phyloP scores from a whole-genome alignment of 2,113 vertebrate genomes.

The Prionailurus viverrinus region DNA sequence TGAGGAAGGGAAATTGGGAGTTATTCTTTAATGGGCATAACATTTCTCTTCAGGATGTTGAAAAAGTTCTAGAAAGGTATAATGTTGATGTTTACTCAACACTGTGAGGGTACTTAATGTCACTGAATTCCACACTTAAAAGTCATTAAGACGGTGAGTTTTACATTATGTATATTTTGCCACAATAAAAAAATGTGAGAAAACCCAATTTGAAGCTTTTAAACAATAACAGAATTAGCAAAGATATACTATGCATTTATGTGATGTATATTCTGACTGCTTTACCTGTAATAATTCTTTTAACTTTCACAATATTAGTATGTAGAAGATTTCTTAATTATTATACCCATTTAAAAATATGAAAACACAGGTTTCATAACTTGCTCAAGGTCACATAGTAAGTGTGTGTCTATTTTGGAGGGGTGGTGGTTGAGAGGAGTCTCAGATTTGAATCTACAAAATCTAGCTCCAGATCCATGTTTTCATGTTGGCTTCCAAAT shows the following conservation, averaged over 20 bases:
- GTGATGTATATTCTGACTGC: not conserved
- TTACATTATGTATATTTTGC: not conserved
- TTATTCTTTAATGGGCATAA: not conserved
- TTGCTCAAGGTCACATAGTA: not conserved
- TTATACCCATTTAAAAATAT: not conserved
- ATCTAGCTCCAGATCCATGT: not conserved
- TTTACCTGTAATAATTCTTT: not conserved
- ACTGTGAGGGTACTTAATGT: not conserved
- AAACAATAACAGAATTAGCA: not conserved
- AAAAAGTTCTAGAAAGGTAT: not conserved
- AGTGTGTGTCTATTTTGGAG: not conserved
- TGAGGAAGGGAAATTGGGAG: not conserved
- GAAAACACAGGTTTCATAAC: not conserved
- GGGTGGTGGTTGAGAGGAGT: rapidly evolving
- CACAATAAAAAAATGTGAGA: not conserved
- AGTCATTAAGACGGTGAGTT: not conserved
- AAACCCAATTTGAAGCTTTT: not conserved
- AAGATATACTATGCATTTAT: not conserved
- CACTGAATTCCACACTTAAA: not conserved
- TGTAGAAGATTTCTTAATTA: not conserved
- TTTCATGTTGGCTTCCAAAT: not conserved
- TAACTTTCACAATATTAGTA: not conserved
- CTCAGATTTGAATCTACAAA: not conserved
- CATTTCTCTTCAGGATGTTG: not conserved
- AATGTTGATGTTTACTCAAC: not conserved